Conservation (phyloP, 2,888 invertebrate genomes). For the Nymphalis polychloros region DNA sequence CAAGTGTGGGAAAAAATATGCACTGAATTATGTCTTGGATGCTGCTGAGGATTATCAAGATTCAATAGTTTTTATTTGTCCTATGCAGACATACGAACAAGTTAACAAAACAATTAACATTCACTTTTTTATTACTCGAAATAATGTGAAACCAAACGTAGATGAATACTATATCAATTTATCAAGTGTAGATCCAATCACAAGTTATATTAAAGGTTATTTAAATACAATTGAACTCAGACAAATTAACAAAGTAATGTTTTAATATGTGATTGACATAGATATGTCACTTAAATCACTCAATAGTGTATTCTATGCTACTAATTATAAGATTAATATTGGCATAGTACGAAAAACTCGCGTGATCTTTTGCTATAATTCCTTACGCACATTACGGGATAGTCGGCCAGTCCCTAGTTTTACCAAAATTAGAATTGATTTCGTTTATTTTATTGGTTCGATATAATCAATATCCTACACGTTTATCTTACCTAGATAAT, state of each 20-base stretch:
- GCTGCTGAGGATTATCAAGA: no score
- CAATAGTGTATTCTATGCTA: not conserved
- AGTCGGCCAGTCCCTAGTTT: not conserved
- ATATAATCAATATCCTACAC: not conserved
- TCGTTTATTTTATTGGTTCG: not conserved
- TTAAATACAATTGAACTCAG: no score
- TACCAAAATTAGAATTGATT: not conserved
- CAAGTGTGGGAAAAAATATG: no score
- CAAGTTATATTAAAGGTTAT: no score
- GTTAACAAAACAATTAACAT: no score
- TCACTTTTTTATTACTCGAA: no score
- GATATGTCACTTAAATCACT: not conserved
- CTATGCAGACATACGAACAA: no score
- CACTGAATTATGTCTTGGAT: no score
- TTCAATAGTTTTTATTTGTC: no score
- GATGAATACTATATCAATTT: no score
- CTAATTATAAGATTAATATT: slow-evolving; percentile 8
- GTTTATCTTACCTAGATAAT: not conserved
- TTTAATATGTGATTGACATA: not conserved
- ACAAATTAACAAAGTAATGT: not conserved
- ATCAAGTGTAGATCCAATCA: no score
- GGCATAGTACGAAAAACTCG: not conserved
- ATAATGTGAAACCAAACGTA: no score
- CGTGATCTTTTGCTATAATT: slow-evolving; percentile 18
- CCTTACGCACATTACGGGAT: slow-evolving; percentile 10